Percentiles rank a stretch among this genome's conserved stretches.
phyloP scores from a whole-genome alignment of 2,888 invertebrate genomes.

The Apamea crenata region DNA sequence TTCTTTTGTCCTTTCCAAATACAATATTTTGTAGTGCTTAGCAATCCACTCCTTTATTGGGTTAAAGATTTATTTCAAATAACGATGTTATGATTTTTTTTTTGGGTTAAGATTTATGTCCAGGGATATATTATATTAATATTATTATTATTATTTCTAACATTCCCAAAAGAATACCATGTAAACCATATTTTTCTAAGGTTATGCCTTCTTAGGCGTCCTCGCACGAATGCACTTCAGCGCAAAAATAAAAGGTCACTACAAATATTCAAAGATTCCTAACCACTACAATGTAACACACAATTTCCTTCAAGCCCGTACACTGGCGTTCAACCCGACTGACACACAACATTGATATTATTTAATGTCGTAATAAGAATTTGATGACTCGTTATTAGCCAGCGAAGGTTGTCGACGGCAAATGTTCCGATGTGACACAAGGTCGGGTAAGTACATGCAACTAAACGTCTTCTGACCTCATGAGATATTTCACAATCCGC shows the following conservation, averaged over 20 bases:
- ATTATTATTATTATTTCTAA: no score
- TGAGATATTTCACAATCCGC: constrained; percentile 64
- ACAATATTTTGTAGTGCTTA: background rate
- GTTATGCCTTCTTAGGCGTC: background rate
- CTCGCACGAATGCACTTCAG: constrained; percentile 11
- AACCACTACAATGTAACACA: constrained; percentile 28
- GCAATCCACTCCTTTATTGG: background rate
- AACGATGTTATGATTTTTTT: no score
- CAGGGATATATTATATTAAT: no score
- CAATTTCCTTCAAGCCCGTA: constrained; percentile 45
- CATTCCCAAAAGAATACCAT: background rate
- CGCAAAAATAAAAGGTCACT: constrained; percentile 44
- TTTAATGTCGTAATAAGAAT: constrained; percentile 80
- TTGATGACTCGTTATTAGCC: constrained; percentile 82
- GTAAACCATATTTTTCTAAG: background rate
- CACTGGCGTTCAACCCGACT: constrained; percentile 52
- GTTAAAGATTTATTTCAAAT: background rate
- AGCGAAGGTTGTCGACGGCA: constrained; percentile 64
- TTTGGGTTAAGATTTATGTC: no score
- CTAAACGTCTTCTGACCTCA: constrained; percentile 66
- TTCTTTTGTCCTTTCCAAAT: background rate
- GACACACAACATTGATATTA: constrained; percentile 70
- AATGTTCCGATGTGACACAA: constrained; percentile 70
- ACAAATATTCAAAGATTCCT: constrained; percentile 34
- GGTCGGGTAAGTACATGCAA: constrained; percentile 63